A percentile compares a stretch with the other conserved stretches of the same genome.
phyloP scores from a whole-genome alignment of 2,888 invertebrate genomes.

The Cheilosia scutellata region DNA sequence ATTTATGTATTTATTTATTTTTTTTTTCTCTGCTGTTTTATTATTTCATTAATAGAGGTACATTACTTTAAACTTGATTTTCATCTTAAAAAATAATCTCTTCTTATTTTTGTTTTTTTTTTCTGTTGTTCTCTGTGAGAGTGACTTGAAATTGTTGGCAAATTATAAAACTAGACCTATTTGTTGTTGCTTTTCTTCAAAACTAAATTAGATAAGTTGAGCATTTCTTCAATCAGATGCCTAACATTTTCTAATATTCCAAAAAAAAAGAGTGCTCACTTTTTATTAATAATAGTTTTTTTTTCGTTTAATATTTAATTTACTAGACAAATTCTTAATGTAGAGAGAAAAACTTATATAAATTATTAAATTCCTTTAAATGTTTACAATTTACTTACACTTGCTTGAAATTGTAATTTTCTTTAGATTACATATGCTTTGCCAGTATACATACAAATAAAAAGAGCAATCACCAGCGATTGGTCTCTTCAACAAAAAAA shows the following conservation, averaged over 20 bases:
- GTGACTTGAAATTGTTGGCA: slow-evolving; percentile 56
- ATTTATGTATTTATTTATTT: slow-evolving; percentile 20
- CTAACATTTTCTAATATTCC: slow-evolving; percentile 9
- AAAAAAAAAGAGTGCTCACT: slow-evolving; percentile 31
- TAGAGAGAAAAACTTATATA: slow-evolving; percentile 66
- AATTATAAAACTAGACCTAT: slow-evolving; percentile 55
- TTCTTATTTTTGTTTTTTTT: slow-evolving; percentile 16
- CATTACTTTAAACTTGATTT: slow-evolving; percentile 51
- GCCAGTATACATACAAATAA: slow-evolving; percentile 18
- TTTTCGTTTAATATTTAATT: slow-evolving; percentile 55
- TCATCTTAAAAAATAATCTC: slow-evolving; percentile 29
- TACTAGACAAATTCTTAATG: slow-evolving; percentile 69
- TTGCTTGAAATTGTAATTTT: slow-evolving; percentile 31
- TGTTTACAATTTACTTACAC: slow-evolving; percentile 50
- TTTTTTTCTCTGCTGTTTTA: slow-evolving; percentile 50
- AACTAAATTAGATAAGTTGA: slow-evolving; percentile 36
- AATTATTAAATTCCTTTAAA: slow-evolving; percentile 53
- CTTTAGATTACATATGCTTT: slow-evolving; percentile 9
- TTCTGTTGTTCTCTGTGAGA: slow-evolving; percentile 31
- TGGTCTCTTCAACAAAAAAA: slow-evolving; percentile 27
- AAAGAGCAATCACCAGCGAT: slow-evolving; percentile 23
- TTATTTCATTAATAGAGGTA: slow-evolving; percentile 60
- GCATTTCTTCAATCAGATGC: slow-evolving; percentile 36
- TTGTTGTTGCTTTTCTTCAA: neutral
- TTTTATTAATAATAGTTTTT: slow-evolving; percentile 29